Conservation (phyloP, 1,140 invertebrate species). For the Drosophila lacteicornis region DNA sequence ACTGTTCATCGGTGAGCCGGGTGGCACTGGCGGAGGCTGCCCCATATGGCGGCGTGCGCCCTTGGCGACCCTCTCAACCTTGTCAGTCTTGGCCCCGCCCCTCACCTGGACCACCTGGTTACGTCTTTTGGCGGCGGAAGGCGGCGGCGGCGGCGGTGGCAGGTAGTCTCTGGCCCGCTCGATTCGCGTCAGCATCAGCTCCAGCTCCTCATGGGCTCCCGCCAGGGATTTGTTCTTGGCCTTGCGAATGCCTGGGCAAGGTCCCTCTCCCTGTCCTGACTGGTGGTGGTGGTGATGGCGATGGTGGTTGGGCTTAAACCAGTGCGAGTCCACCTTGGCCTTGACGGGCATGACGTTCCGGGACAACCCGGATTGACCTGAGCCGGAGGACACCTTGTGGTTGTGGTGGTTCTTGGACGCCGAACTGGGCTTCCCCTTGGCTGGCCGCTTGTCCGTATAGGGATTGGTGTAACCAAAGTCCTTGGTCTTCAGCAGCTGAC, state of each 20-base stretch:
- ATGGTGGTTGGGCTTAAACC: conserved; percentile 1
- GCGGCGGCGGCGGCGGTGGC: neutral
- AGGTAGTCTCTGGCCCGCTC: conserved; percentile 26
- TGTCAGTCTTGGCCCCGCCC: neutral
- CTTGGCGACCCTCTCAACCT: conserved; percentile 5
- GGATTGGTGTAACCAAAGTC: neutral
- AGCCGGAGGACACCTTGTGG: neutral
- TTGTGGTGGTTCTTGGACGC: neutral
- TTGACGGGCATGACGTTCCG: neutral
- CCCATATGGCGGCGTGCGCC: conserved; percentile 20
- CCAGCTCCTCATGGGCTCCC: conserved; percentile 54
- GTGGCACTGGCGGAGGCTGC: conserved; percentile 46
- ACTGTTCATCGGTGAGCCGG: conserved; percentile 46
- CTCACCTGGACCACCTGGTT: neutral
- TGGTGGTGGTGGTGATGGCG: too few relatives aligned
- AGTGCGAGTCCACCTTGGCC: conserved; percentile 42
- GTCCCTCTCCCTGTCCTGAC: neutral
- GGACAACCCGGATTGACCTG: neutral
- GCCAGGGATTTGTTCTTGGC: conserved; percentile 30
- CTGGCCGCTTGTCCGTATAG: neutral
- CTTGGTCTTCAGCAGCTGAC: neutral
- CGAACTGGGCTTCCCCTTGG: neutral
- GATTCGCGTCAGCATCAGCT: conserved; percentile 52
- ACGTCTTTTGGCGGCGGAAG: neutral
- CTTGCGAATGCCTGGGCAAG: neutral